A percentile compares a stretch with the other conserved stretches of the same genome.
Evolutionary conservation across 1,140 invertebrate species (phyloP).

Genomic region (Charaxes varanes): DNA sequence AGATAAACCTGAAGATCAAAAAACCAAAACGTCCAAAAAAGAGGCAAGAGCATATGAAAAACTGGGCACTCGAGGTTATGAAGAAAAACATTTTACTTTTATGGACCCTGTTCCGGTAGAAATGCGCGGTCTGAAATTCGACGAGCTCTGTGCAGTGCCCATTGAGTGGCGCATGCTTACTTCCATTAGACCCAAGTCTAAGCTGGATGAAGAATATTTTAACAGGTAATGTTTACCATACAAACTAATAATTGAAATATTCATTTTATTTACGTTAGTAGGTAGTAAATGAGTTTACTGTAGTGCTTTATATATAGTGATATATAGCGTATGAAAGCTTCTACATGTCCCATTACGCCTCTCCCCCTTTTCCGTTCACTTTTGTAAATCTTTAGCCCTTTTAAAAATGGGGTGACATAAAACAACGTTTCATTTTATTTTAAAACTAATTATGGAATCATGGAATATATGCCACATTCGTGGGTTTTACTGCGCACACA

Average conservation of each 20-base stretch:
- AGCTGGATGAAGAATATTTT: constrained; percentile 91
- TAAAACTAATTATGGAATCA: too few species aligned
- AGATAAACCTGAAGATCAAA: constrained; percentile 77
- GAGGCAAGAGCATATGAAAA: constrained; percentile 76
- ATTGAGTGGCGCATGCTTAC: constrained; percentile 96
- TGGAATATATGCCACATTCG: too few species aligned
- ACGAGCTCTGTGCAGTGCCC: constrained; percentile 87
- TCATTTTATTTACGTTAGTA: too few species aligned
- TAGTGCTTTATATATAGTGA: too few species aligned
- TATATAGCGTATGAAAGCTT: too few species aligned
- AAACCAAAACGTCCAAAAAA: constrained; percentile 80
- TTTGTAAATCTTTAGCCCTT: too few species aligned
- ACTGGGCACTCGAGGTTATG: constrained; percentile 65
- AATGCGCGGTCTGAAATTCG: constrained; percentile 85
- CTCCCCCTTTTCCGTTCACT: too few species aligned
- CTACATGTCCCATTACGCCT: too few species aligned
- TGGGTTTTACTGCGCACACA: too few species aligned
- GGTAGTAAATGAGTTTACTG: too few species aligned
- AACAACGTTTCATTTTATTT: too few species aligned
- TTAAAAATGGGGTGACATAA: too few species aligned
- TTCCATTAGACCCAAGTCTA: constrained; percentile 85
- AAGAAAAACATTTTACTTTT: constrained; percentile 79
- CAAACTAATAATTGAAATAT: not conserved
- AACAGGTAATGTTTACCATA: constrained; percentile 76
- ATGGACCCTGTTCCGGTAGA: constrained; percentile 88